Evolutionary conservation across 2,797 vertebrate species (phyloP).

Genomic region (Phataginus tetradactyla): DNA sequence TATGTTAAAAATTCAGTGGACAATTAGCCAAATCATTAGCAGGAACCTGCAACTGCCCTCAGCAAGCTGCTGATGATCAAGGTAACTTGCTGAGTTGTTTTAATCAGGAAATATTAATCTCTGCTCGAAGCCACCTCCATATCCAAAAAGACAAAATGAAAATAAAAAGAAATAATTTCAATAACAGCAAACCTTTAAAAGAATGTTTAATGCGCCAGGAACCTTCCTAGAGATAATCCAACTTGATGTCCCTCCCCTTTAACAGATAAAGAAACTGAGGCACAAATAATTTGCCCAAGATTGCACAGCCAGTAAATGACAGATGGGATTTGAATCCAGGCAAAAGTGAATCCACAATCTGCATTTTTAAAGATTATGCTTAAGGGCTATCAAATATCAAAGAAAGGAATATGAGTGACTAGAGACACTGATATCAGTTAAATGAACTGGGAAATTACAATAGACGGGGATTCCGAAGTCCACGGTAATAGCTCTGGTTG

Average conservation of each 20-base stretch:
- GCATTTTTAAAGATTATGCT: background rate
- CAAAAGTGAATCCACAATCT: background rate
- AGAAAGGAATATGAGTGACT: background rate
- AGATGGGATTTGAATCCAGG: background rate
- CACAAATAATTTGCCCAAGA: background rate
- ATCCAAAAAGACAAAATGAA: background rate
- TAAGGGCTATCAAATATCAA: background rate
- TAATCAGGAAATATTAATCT: background rate
- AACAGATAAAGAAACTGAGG: background rate
- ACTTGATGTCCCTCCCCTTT: background rate
- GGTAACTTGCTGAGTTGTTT: background rate
- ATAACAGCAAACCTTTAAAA: background rate
- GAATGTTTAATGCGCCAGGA: background rate
- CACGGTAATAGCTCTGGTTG: background rate
- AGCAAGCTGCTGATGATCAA: background rate
- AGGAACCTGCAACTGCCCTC: background rate
- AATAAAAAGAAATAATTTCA: background rate
- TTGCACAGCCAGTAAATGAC: background rate
- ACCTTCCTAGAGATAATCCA: background rate
- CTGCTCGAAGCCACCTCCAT: background rate
- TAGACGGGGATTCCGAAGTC: background rate
- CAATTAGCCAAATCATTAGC: background rate
- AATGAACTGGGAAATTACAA: background rate
- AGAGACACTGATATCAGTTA: background rate
- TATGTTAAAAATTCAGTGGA: background rate